Evolutionary conservation across 2,113 vertebrate genomes (phyloP), one percentile per base, ranked within the genome.

Genomic region (Epinephelus lanceolatus): DNA sequence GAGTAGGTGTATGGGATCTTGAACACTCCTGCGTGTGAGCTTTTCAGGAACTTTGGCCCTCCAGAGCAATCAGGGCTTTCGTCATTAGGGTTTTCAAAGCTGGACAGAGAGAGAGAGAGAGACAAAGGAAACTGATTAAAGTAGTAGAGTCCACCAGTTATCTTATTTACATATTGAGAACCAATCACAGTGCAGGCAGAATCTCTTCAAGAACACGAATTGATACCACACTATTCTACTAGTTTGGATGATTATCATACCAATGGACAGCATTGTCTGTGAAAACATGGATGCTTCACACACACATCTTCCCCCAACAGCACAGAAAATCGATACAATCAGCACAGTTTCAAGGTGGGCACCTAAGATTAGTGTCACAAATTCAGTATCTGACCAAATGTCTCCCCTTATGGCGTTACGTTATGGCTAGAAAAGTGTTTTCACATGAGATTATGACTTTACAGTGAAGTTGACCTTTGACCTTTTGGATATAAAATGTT

Each of bases 1-100:
- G 96, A 96, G 57, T 98, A 98, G 0, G 97, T 99, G 88, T 97
- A 99, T 4, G 94, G 92, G 90, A 99, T 96, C 89, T 94, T 96
- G 80, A 98, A 79, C 55, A 92, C 91, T 81, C 96, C 97, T 3
- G 33, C 91, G 67, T 95, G 88, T 83, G 96, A 96, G 88, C 96
- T 98, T 85, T 88, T 96, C 86, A 98, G 95, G 89, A 96, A 96
- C 97, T 98, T 98, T 57, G 98, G 96, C 18, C 90, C 73, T 52
- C 96, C 97, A 6, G 96, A 93, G 89, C 97, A 98, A 49, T 97
- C 97, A 2, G 96, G 96, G 49, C 90, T 92, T 9, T 97, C 94
- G 77, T 86, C 53, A 61, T 96, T 93, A 30, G 95, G 93, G 42
- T 97, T 96, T 87, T 96, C 98, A 86, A 92, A 98, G 89, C 98